Evolutionary conservation across 2,888 invertebrate species (phyloP).

Genomic region (Cordilura impudica): DNA sequence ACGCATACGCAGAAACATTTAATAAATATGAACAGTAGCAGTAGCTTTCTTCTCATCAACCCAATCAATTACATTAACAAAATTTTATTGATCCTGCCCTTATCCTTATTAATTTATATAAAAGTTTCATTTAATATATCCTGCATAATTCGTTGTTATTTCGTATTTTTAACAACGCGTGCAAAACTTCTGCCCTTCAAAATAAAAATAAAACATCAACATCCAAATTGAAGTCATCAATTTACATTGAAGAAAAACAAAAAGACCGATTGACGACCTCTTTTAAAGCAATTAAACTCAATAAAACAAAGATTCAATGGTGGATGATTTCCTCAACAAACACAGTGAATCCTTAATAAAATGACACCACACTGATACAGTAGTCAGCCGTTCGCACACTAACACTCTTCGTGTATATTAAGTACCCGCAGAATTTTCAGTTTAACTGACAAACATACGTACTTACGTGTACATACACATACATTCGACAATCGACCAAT

Average conservation of each 20-base stretch:
- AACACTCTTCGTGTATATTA: not conserved
- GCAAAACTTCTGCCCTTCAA: conserved; percentile 51
- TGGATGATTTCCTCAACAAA: conserved; percentile 13
- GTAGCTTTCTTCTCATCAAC: not conserved
- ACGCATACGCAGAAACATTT: too few species aligned
- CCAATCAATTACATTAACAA: not conserved
- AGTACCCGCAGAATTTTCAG: conserved; percentile 50
- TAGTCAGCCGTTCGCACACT: conserved; percentile 7
- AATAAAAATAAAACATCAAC: not conserved
- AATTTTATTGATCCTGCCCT: conserved; percentile 58
- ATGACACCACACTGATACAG: conserved; percentile 19
- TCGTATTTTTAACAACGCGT: conserved; percentile 44
- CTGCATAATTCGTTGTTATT: conserved; percentile 46
- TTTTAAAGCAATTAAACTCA: conserved; percentile 35
- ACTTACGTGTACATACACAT: not conserved
- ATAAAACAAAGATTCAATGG: conserved; percentile 30
- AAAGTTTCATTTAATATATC: conserved; percentile 46
- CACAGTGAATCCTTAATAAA: conserved; percentile 25
- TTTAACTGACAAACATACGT: conserved; percentile 5
- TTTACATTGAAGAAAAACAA: conserved; percentile 26
- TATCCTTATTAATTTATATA: conserved; percentile 53
- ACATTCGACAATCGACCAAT: conserved; percentile 9
- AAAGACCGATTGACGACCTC: not conserved
- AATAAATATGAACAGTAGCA: not conserved
- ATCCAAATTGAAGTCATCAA: conserved; percentile 21